Base-by-base conservation (phyloP, 2,797 vertebrate genomes). In the Trichosurus vulpecula region DNA sequence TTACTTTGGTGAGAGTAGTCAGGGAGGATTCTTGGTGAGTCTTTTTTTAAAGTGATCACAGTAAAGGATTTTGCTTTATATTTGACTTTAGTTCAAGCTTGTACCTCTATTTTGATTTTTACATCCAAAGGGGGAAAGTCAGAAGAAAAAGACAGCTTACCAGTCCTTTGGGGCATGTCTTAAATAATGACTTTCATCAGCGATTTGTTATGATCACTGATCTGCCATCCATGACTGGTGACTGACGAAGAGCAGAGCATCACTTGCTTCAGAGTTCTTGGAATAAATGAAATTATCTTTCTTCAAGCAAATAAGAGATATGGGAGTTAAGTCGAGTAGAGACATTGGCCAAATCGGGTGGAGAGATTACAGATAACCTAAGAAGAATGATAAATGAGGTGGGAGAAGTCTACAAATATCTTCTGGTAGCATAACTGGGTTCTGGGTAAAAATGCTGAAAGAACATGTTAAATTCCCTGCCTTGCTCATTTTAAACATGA, bases 161-260 rank as follows among this genome's bases (percentile, higher is more conserved):
- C 56, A 89, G 74, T 58, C 96, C 91, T 98, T 96, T 97, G 92
- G 95, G 93, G 94, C 94, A 97, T 97, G n/a, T 22, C 93, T 97
- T 98, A 97, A 98, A 97, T 98, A 97, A 97, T 98, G 11, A 8
- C 12, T 61, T 98, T 97, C 87, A 92, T 98, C 94, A 97, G 96
- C 97, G 95, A 96, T 81, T 95, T 97, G 96, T 94, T 97, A 96
- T 94, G 92, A 57, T 90, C 9, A 97, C 58, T 93, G 93, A 91
- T 96, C 95, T 97, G 94, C 96, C 96, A 98, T 97, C 90, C 6
- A 8, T 97, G 95, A 97, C 54, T 95, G 92, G 90, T 93, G 98
- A 97, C 92, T 95, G 41, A 92, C 55, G 97, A 93, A 94, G 95
- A 97, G 97, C 97, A 92, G 90, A 92, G 47, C 97, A 97, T 94